These are phyloP conservation scores for Channa maculata DNA, from an alignment of 2,113 vertebrate genomes.

Conservation along the genomic window DNA sequence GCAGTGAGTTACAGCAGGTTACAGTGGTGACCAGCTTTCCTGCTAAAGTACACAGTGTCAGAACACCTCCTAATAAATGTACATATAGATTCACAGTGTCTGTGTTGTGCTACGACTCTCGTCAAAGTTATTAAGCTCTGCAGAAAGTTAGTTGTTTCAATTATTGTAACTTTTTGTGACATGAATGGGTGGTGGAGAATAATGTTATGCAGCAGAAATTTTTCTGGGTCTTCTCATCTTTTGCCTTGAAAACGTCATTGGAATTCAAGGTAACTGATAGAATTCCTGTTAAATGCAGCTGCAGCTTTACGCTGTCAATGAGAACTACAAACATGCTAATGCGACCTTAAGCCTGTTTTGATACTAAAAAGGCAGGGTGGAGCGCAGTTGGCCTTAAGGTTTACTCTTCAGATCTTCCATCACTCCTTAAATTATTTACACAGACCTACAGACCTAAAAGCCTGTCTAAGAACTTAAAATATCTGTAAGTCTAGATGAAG, in stretches of 20 bases:
- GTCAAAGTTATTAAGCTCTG: neutral
- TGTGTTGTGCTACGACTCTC: neutral
- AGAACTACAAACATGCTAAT: constrained; percentile 17
- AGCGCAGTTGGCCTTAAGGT: neutral
- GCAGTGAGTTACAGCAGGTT: neutral
- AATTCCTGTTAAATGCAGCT: neutral
- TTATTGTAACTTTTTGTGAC: neutral
- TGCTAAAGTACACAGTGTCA: too few species aligned
- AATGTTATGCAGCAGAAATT: neutral
- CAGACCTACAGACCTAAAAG: neutral
- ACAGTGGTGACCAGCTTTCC: neutral
- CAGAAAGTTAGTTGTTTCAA: neutral
- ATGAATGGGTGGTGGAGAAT: neutral
- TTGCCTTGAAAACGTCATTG: constrained; percentile 12
- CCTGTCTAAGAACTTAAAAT: neutral
- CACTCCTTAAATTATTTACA: neutral
- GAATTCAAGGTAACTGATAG: constrained; percentile 5
- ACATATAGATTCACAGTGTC: neutral
- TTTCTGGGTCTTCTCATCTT: constrained; percentile 24
- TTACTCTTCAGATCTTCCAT: constrained; percentile 3
- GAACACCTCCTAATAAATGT: too few species aligned
- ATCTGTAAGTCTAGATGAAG: constrained; percentile 1
- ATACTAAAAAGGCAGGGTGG: neutral
- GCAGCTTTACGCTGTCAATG: constrained; percentile 22
- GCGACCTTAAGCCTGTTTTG: neutral